Evolutionary conservation across 2,113 vertebrate genomes (phyloP).

Genomic region (Alces alces): DNA sequence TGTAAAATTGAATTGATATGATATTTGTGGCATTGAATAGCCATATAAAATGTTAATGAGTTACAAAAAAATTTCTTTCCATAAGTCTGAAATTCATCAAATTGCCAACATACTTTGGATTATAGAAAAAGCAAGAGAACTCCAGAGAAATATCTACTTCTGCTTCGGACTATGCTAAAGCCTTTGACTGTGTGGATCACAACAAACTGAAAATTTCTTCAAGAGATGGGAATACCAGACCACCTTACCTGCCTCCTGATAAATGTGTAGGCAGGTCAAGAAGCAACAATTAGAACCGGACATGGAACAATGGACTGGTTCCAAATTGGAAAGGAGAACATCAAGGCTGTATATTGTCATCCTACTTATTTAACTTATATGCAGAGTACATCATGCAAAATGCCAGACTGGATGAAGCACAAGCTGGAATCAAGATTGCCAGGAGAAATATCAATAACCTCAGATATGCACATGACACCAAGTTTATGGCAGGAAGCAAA

Average conservation of each 20-base stretch:
- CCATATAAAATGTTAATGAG: neutral
- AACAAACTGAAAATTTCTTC: neutral
- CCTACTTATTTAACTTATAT: neutral
- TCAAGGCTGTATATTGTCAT: neutral
- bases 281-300: neutral
- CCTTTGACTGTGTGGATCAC: neutral
- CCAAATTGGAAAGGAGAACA: neutral
- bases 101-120: neutral
- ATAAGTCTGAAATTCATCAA: neutral
- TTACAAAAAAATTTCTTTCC: neutral
- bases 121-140: neutral
- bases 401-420: neutral
- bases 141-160: neutral
- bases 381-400: neutral
- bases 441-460: neutral
- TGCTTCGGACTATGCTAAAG: neutral
- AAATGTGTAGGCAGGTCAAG: neutral
- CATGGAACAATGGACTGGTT: neutral
- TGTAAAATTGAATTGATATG: neutral
- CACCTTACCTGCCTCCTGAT: neutral
- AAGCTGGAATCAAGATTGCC: neutral
- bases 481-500: neutral
- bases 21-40: neutral
- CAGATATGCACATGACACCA: neutral
- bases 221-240: neutral